Evolutionary conservation across 1,140 invertebrate genomes (phyloP), one percentile per base, ranked within the genome.

Genomic region (Ptiloglossa arizonensis): DNA sequence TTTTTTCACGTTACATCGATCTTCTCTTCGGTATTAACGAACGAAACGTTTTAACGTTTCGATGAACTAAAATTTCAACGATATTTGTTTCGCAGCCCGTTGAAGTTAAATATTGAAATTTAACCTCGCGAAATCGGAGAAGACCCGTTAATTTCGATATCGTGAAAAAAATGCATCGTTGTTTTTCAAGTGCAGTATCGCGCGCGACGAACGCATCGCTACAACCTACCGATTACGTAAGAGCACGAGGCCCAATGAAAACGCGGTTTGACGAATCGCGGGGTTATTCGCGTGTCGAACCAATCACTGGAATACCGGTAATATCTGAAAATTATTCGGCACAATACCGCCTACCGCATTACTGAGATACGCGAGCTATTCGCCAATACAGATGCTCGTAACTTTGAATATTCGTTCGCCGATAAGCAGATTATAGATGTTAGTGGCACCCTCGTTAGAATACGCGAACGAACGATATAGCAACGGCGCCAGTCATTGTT

Each of bases 381-480:
- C 35, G 22, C 9, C 8, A 35, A 57, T 57, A 41, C 35, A 57
- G 24, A 41, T 57, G 35, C 52, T 69, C 67, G 52, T 69, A 69
- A 69, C 67, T 56, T 69, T 13, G 32, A 57, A 57, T 57, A 57
- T 44, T 69, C 52, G 50, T 69, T 44, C 11, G 13, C 13, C 19
- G 67, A 69, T 69, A 69, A 69, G 35, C 52, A 57, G 35, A 69
- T 69, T 57, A 57, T 29, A 13, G 11, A 69, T 41, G 67, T 57
- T 52, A 57, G 52, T 41, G 52, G 52, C 19, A 15, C 5, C 1
- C 22, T 27, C 52, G 22, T 69, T 29, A 32, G 38, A 57, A 29
- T 29, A 44, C 24, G 19, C 5, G 24, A 38, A 35, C 5, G 22
- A 22, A 35, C 17, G 22, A 5, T 38, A 54, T 19, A 27, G 8